Evolutionary conservation across 2,888 invertebrate species (phyloP).

Genomic region (Halocaridina rubra): DNA sequence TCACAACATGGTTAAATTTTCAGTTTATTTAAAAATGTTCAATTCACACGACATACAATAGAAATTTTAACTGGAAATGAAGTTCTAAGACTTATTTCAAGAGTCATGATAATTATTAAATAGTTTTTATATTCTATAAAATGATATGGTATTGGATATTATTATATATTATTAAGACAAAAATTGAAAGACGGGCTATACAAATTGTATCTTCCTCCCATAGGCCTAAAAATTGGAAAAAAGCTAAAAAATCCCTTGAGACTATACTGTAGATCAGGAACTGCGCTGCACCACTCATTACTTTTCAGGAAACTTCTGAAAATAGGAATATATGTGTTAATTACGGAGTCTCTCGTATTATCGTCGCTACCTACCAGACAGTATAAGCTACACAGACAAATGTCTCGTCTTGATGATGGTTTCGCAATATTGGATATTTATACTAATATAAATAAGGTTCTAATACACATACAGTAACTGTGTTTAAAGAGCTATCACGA

Average conservation of each 20-base stretch:
- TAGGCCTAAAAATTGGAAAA: constrained; percentile 18
- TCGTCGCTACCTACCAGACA: constrained; percentile 19
- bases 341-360: too few relatives aligned
- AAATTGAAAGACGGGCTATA: constrained; percentile 56
- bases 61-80: too few relatives aligned
- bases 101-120: too few relatives aligned
- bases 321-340: constrained; percentile 13
- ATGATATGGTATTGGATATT: constrained; percentile 56
- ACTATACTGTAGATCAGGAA: constrained; percentile 32
- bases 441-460: constrained; percentile 4
- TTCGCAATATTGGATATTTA: neutral
- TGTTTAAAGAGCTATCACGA: neutral
- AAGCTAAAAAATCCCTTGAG: constrained; percentile 20
- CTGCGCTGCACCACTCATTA: constrained; percentile 52
- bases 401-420: constrained; percentile 10
- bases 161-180: constrained; percentile 42
- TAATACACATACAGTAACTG: neutral
- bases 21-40: too few relatives aligned
- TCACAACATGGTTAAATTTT: too few relatives aligned
- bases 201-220: constrained; percentile 25
- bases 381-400: constrained; percentile 15
- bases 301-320: constrained; percentile 43
- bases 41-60: too few relatives aligned
- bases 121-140: constrained; percentile 42
- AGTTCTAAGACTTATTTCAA: too few relatives aligned